phyloP scores from a whole-genome alignment of 2,113 vertebrate genomes.

The Silurus asotus region DNA sequence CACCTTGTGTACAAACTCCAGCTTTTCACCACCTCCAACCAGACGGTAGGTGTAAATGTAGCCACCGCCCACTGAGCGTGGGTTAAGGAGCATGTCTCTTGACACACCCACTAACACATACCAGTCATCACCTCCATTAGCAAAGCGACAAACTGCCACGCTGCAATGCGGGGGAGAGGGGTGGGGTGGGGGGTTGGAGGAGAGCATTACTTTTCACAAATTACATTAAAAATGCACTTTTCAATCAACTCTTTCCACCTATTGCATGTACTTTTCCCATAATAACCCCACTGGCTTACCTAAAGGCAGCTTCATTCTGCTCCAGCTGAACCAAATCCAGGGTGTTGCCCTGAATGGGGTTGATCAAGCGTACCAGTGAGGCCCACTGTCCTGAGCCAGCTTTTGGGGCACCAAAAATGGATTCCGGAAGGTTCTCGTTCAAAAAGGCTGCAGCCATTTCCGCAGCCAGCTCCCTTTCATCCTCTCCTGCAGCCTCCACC shows the following conservation, averaged over 20 bases:
- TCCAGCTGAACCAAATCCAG: constrained; percentile 94
- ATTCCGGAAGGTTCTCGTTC: constrained; percentile 94
- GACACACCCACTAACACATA: constrained; percentile 94
- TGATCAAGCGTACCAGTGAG: constrained; percentile 91
- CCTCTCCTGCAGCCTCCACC: constrained; percentile 97
- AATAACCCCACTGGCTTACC: constrained; percentile 68
- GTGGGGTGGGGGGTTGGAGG: not conserved
- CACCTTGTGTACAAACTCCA: constrained; percentile 98
- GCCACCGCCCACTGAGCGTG: constrained; percentile 87
- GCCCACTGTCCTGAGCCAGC: constrained; percentile 97
- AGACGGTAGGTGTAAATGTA: constrained; percentile 97
- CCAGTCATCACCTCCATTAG: constrained; percentile 91
- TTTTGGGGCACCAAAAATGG: constrained; percentile 95
- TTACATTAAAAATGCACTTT: not conserved
- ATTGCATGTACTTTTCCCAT: not conserved
- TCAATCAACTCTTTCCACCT: not conserved
- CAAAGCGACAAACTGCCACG: constrained; percentile 90
- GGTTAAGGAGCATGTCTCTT: constrained; percentile 95
- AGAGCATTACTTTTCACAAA: not conserved
- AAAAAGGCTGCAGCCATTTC: constrained; percentile 98
- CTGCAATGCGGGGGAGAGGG: constrained; percentile 62
- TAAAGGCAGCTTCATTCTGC: constrained; percentile 98
- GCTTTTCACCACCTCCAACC: constrained; percentile 85
- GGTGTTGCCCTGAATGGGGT: constrained; percentile 93
- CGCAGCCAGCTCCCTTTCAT: constrained; percentile 93